phyloP scores from a whole-genome alignment of 2,888 invertebrate genomes.

The Himalopsyche tibetana region DNA sequence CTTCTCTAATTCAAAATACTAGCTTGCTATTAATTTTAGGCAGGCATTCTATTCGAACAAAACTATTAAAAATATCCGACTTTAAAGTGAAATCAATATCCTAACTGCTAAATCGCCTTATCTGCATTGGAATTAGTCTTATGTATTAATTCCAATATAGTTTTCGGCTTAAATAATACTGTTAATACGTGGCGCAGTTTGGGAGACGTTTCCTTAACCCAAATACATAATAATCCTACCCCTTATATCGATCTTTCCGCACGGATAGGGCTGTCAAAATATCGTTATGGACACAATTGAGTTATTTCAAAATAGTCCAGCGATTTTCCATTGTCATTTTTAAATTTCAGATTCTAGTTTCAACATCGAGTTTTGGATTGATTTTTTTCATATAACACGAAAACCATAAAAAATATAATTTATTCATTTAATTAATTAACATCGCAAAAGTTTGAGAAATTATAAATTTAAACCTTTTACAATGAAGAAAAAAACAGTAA shows the following conservation, averaged over 20 bases:
- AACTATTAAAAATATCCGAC: background rate
- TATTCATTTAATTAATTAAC: no score
- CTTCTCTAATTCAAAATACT: background rate
- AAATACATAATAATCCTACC: conserved; percentile 57
- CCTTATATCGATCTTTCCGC: conserved; percentile 51
- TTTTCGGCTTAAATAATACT: conserved; percentile 17
- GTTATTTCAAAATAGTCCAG: no score
- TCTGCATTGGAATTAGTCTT: background rate
- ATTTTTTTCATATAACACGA: no score
- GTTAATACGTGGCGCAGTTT: conserved; percentile 2
- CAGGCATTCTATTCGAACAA: background rate
- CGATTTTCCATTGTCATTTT: no score
- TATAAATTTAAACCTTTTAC: no score
- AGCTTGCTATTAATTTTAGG: background rate
- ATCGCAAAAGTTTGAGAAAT: no score
- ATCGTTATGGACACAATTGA: no score
- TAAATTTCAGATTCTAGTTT: no score
- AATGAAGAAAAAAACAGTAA: no score
- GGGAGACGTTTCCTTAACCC: conserved; percentile 52
- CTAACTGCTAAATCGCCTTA: background rate
- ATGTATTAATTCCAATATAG: conserved; percentile 30
- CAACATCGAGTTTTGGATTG: no score
- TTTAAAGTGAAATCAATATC: background rate
- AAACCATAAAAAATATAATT: no score
- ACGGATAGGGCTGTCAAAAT: conserved; percentile 19